phyloP scores from a whole-genome alignment of 2,113 vertebrate species.

The Platycercus adscitus region DNA sequence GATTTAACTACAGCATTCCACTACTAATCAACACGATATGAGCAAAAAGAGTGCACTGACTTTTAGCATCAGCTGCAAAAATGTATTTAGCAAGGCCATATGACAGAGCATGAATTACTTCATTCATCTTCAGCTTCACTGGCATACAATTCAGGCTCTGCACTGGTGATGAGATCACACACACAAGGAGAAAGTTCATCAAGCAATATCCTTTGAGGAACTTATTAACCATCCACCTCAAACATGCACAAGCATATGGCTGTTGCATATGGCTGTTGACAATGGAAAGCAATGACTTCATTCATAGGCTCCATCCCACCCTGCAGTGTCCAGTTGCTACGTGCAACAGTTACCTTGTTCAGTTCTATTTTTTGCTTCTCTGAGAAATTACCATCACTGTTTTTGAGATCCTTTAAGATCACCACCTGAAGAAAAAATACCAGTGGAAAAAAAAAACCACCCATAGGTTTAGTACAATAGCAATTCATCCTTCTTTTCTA shows the following conservation, averaged over 20 bases:
- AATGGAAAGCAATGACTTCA: background rate
- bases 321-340: background rate
- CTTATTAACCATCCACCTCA: background rate
- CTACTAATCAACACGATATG: background rate
- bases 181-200: background rate
- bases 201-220: background rate
- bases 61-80: conserved; percentile 26
- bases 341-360: conserved; percentile 81
- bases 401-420: conserved; percentile 90
- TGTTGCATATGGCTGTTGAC: background rate
- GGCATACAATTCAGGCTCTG: background rate
- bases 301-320: background rate
- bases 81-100: background rate
- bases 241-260: background rate
- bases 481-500: background rate
- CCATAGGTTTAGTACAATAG: background rate
- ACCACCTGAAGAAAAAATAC: conserved; percentile 81
- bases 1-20: background rate
- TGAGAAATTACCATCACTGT: conserved; percentile 87
- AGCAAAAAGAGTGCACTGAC: background rate
- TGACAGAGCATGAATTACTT: background rate
- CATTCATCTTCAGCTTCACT: background rate
- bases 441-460: background rate
- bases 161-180: background rate
- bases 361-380: conserved; percentile 92